Percentiles rank a stretch among this genome's conserved stretches.
Evolutionary conservation across 2,888 invertebrate genomes (phyloP).

Genomic region (Entomobrya proxima): DNA sequence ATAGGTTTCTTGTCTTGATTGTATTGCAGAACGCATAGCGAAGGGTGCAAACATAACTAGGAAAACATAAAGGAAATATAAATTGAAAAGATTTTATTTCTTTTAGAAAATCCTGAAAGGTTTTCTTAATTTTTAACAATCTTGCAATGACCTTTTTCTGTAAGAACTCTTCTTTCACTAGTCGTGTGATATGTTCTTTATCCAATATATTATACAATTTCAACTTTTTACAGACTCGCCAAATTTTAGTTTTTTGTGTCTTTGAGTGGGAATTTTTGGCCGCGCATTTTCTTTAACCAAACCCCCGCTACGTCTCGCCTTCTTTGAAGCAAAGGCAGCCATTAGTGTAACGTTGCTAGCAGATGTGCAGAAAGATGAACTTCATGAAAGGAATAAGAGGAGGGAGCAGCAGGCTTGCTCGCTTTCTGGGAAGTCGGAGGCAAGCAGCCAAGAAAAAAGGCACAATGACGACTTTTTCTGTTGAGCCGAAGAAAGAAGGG

Average conservation of each 20-base stretch:
- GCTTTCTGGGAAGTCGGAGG: constrained; percentile 26
- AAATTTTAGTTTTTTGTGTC: not conserved
- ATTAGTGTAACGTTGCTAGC: not conserved
- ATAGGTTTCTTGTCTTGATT: too few relatives aligned
- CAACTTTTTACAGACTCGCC: not conserved
- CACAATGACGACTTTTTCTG: constrained; percentile 6
- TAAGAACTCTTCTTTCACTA: too few relatives aligned
- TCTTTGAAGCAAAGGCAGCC: not conserved
- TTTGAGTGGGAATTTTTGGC: constrained; percentile 4
- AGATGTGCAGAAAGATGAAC: constrained; percentile 36
- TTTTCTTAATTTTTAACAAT: not conserved
- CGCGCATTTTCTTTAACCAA: not conserved
- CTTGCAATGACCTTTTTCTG: not conserved
- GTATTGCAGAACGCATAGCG: too few relatives aligned
- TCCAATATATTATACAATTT: not conserved
- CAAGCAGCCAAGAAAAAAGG: constrained; percentile 55
- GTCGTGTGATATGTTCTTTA: too few relatives aligned
- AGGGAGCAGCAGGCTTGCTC: constrained; percentile 4
- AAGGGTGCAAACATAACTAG: too few relatives aligned
- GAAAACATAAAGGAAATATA: too few relatives aligned
- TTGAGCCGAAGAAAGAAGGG: not conserved
- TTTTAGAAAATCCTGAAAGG: not conserved
- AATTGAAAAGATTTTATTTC: too few relatives aligned
- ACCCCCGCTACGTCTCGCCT: constrained; percentile 7
- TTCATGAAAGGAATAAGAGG: constrained; percentile 20